A percentile compares a stretch with the other conserved stretches of the same genome.
Conservation (phyloP, 2,113 vertebrate genomes). For the Gracilinanus agilis region DNA sequence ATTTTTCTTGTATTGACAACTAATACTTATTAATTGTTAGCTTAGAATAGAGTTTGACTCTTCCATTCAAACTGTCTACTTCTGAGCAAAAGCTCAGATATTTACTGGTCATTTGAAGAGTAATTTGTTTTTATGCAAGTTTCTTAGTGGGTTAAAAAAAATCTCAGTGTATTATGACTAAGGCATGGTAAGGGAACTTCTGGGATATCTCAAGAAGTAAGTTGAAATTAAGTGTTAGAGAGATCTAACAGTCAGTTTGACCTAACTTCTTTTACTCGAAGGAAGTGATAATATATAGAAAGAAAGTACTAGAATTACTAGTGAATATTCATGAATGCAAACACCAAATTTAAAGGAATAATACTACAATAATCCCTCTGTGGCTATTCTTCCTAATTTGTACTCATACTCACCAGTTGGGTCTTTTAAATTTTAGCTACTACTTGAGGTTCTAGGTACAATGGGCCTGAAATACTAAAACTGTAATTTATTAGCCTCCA, state of each 20-base stretch:
- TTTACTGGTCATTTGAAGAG: neutral
- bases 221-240: neutral
- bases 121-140: neutral
- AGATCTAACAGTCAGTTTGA: neutral
- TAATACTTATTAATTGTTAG: neutral
- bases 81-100: neutral
- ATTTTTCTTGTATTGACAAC: fast-evolving
- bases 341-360: neutral
- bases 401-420: neutral
- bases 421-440: neutral
- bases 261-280: neutral
- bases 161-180: neutral
- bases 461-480: neutral
- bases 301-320: neutral
- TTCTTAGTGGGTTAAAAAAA: neutral
- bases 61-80: neutral
- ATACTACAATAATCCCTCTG: neutral
- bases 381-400: neutral
- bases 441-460: neutral
- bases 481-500: neutral
- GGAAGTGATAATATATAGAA: neutral
- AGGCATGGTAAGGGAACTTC: neutral
- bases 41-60: neutral
- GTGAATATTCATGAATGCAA: neutral
- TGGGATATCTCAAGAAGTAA: neutral